Conservation (phyloP, 2,113 vertebrate genomes). For the Thinocorus orbignyianus region DNA sequence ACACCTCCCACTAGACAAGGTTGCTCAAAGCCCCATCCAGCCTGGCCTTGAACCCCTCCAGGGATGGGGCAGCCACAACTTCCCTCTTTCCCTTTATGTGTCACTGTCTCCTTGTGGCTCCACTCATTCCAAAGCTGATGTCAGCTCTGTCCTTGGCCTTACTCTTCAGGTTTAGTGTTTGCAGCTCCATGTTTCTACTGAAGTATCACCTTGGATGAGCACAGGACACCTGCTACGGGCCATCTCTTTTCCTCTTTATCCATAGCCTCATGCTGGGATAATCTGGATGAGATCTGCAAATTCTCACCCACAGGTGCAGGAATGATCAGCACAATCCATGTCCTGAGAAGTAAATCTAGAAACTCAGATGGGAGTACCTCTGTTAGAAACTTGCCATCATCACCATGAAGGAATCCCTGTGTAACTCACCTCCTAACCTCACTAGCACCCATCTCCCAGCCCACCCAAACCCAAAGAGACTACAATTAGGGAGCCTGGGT, state of each 20-base stretch:
- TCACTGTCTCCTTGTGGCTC: background rate
- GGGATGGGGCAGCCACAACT: background rate
- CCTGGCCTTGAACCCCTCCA: background rate
- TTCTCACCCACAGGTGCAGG: background rate
- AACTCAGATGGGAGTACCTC: background rate
- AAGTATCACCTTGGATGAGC: background rate
- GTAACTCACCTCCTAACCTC: background rate
- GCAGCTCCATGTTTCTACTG: background rate
- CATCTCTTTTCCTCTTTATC: background rate
- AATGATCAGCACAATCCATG: background rate
- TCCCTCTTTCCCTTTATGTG: background rate
- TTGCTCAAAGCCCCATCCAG: background rate
- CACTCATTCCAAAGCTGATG: background rate
- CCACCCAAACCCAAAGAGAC: background rate
- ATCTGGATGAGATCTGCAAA: background rate
- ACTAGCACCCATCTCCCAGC: background rate
- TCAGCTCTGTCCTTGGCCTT: background rate
- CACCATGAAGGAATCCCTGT: background rate
- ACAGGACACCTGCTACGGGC: background rate
- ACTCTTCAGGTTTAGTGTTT: background rate
- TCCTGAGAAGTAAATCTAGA: background rate
- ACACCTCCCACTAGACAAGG: background rate
- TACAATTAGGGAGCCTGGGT: background rate
- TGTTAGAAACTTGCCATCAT: background rate
- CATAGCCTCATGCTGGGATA: background rate